Base-by-base conservation (phyloP, 2,797 vertebrate genomes). In the Acanthornis magna region DNA sequence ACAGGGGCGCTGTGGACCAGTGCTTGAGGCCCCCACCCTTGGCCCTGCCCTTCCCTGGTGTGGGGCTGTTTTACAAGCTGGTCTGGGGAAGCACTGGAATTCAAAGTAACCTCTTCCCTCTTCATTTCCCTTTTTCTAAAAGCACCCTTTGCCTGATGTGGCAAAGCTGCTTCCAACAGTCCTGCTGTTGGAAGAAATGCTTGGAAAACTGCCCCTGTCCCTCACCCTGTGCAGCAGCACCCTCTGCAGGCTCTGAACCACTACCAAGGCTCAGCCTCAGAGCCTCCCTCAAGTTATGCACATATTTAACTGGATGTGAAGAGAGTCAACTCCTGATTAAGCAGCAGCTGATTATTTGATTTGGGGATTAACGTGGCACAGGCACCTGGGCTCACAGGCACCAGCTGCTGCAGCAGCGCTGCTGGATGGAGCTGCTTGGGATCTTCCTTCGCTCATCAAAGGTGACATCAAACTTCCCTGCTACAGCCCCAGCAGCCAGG, bases 401-500 rank as follows among this genome's bases (percentile, higher is more conserved):
- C 11, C 88, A 88, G 85, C 85, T 70, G 82, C 23, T n/a, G 32
- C 58, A 25, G 79, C 11, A 7, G 42, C 3, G 0, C 38, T 60
- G 57, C 42, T 0, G 1, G 57, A 19, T 3, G 11, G 48, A 18
- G 29, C 65, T 34, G 61, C 58, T 38, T 0, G 0, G 26, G 38
- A 77, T 54, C 40, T 21, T 20, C 57, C 16, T 5, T 5, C 43
- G 5, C 15, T 2, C 17, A 42, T 1, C 58, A 21, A 19, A 51
- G 36, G 74, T 13, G 53, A 6, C 78, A 29, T 0, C 1, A 1
- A 11, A 25, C 42, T 15, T 34, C 16, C 54, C 65, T 19, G 26
- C 60, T 16, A 7, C 45, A 47, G 66, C 42, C 34, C 23, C 66
- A 2, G 14, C 53, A 25, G 83, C 26, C 55, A 57, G 38, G 19